phyloP scores from a whole-genome alignment of 2,888 invertebrate species.

The Andrena praecox region DNA sequence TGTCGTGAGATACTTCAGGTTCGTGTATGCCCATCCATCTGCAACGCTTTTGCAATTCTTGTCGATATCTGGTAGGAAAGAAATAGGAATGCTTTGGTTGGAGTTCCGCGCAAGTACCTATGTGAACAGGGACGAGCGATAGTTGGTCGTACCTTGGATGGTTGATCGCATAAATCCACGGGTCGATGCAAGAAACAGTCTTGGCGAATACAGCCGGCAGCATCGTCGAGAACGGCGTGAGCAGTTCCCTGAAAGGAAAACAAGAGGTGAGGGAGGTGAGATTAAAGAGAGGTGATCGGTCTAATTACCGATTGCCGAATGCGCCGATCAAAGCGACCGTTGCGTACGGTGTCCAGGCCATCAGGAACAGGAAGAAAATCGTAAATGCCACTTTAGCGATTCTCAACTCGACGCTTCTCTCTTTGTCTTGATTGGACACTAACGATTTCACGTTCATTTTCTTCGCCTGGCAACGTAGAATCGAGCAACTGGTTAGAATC shows the following conservation, averaged over 20 bases:
- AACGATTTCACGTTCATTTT: conserved; percentile 96
- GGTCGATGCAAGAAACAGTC: conserved; percentile 95
- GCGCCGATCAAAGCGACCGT: conserved; percentile 93
- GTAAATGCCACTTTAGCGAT: conserved; percentile 96
- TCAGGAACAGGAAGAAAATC: conserved; percentile 93
- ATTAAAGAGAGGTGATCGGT: not conserved
- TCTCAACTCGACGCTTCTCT: conserved; percentile 92
- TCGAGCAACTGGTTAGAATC: not conserved
- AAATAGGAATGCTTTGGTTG: not conserved
- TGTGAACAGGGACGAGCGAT: not conserved
- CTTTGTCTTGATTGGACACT: conserved; percentile 89
- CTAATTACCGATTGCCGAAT: conserved; percentile 89
- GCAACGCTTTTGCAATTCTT: conserved; percentile 92
- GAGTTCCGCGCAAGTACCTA: not conserved
- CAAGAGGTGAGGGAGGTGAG: not conserved
- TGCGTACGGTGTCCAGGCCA: conserved; percentile 97
- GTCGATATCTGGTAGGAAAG: conserved; percentile 84
- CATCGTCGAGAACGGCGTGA: conserved; percentile 89
- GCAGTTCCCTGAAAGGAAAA: conserved; percentile 79
- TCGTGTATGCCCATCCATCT: conserved; percentile 89
- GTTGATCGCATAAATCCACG: conserved; percentile 95
- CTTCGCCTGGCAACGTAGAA: conserved; percentile 87
- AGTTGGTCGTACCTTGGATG: conserved; percentile 90
- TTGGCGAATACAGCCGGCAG: conserved; percentile 95
- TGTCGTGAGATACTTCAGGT: conserved; percentile 73